Base-by-base conservation (phyloP, 2,888 invertebrate species). In the Cataglyphis livida region DNA sequence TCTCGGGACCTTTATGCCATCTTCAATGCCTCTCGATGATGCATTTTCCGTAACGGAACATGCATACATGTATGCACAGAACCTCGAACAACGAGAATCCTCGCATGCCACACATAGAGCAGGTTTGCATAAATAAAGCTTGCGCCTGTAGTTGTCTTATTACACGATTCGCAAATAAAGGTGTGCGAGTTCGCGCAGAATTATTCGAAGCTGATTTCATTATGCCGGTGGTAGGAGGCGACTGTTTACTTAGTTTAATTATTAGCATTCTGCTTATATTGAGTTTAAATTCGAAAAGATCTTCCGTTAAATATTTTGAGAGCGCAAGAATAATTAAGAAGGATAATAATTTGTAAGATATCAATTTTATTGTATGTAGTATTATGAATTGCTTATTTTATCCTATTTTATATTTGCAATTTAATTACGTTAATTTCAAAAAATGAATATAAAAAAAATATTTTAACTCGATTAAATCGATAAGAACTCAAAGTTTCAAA, bases 151-250 rank as follows among this genome's bases (percentile, higher is more conserved):
- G 51, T 64, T 35, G 48, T 25, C 35, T 64, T 75, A 51, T 75
- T 18, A 35, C 51, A 51, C 7, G 7, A 35, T 35, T 21, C 64
- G 25, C 35, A 64, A 75, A 51, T 35, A 35, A 25, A 5, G 5
- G 25, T 10, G 57, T 15, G 6, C 12, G 35, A 9, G 54, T 38
- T 48, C 15, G 12, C 65, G 54, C 18, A 66, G 25, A 38, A 54
- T 76, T 66, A 66, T 76, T 57, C 12, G 35, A 18, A 38, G 12
- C 25, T 38, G 12, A 75, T 54, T 65, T 65, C 38, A 65, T 38
- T 38, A n/a, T 18, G 4, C 7, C n/a, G 7, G 18, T 3, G 28
- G 44, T 12, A 10, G 3, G n/a, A 54, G 7, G 0, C 44, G 44
- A n/a, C 18, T 10, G 21, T 32, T 18, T 15, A 41, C 25, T 9